phyloP scores from a whole-genome alignment of 2,113 vertebrate genomes.

The Zosterops lateralis region DNA sequence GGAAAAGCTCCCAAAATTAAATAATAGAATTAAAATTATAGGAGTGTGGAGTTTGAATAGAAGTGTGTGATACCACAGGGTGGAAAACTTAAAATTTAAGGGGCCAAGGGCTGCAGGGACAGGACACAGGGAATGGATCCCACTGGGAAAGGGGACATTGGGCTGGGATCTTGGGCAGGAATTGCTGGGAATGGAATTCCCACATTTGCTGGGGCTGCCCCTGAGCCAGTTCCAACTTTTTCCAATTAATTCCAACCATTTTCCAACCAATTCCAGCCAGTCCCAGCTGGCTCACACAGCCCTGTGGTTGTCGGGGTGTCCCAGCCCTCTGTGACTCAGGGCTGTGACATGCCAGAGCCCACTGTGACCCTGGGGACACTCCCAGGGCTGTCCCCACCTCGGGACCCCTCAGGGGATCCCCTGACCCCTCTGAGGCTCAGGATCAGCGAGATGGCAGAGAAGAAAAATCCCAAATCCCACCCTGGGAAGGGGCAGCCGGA shows the following conservation, averaged over 20 bases:
- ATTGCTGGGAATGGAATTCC: not conserved
- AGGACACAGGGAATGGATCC: not conserved
- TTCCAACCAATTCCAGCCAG: not conserved
- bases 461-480: not conserved
- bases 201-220: too few species aligned
- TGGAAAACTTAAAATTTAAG: too few species aligned
- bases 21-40: too few species aligned
- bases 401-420: not conserved
- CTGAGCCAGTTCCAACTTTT: not conserved
- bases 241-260: not conserved
- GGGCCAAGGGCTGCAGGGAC: not conserved
- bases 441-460: accelerated
- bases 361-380: not conserved
- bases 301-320: not conserved
- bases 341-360: too few species aligned
- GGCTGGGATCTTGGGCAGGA: not conserved
- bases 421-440: accelerated
- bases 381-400: not conserved
- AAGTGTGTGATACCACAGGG: too few species aligned
- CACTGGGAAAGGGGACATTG: not conserved
- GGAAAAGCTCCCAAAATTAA: too few species aligned
- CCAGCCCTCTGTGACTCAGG: not conserved
- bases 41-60: too few species aligned
- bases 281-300: accelerated
- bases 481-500: accelerated